Base-by-base conservation (phyloP, 2,113 vertebrate species). In the Platanista minor region DNA sequence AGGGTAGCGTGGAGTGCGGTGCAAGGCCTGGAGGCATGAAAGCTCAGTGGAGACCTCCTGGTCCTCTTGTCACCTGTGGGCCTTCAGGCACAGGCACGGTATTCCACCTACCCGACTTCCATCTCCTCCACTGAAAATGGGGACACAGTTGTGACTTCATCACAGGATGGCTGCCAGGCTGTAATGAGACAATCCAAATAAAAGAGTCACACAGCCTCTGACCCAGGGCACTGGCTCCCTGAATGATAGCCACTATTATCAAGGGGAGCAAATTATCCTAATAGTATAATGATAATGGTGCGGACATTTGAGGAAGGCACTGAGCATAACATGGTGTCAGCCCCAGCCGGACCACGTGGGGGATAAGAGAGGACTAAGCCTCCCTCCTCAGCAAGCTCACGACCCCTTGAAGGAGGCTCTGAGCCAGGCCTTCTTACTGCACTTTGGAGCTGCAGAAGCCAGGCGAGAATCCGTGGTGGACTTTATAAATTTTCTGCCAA, bases 211-310 rank as follows among this genome's bases (percentile, higher is more conserved):
- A n/a, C 6, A 12, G 92, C 92, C 33, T 27, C 54, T 9, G 41
- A 18, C 2, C 3, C 27, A 8, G n/a, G 54, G 18, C 1, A 0
- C 17, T 14, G 0, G 3, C 15, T 52, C 43, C 27, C 54, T 20
- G 33, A 29, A 25, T 27, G 64, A 31, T 7, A 14, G 52, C 49
- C 59, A 10, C 25, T 9, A 6, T 43, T 29, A 21, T 29, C 41
- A n/a, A 71, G 41, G 33, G 41, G 11, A 41, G 21, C 3, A 10
- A 12, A 31, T 17, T 20, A 41, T 14, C 57, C 23, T 25, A 13
- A 15, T 20, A 71, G 36, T 25, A 11, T 36, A 64, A 62, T 31
- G 8, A 31, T 15, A 43, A 57, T 4, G 27, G 5, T 20, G 8
- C 57, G 33, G 43, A 25, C 29, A 4, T 43, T 41, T 14, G n/a